These are phyloP conservation scores for Diorhabda carinulata DNA, from an alignment of 1,140 invertebrate genomes.

Conservation along the genomic window DNA sequence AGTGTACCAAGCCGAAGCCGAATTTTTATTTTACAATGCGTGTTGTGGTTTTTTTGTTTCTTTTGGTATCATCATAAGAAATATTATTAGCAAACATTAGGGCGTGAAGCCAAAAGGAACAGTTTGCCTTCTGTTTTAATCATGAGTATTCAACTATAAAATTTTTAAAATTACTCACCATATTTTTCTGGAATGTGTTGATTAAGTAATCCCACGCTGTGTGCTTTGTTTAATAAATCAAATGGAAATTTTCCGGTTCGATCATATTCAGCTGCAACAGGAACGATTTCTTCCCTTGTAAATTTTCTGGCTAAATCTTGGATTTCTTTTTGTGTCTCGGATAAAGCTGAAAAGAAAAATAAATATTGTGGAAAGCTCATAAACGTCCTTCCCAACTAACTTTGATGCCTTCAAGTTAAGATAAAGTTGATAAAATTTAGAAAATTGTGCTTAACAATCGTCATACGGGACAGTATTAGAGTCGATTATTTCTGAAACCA, in stretches of 20 bases:
- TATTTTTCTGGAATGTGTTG: constrained; percentile 71
- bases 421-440: no score
- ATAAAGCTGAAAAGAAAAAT: constrained; percentile 52
- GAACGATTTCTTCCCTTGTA: constrained; percentile 85
- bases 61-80: no score
- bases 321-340: constrained; percentile 76
- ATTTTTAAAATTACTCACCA: constrained; percentile 47
- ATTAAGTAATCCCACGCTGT: constrained; percentile 84
- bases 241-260: constrained; percentile 87
- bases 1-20: no score
- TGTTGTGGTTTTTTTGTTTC: no score
- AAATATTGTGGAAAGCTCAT: neutral
- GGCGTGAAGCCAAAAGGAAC: neutral
- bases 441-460: no score
- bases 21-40: no score
- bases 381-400: neutral
- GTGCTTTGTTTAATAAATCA: constrained; percentile 91
- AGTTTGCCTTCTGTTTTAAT: neutral
- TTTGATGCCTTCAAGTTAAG: no score
- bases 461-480: no score
- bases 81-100: no score
- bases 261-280: constrained; percentile 84
- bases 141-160: neutral
- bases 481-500: no score
- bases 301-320: constrained; percentile 88